Base-by-base conservation (phyloP, 1,140 invertebrate genomes). In the Conus ventricosus region DNA sequence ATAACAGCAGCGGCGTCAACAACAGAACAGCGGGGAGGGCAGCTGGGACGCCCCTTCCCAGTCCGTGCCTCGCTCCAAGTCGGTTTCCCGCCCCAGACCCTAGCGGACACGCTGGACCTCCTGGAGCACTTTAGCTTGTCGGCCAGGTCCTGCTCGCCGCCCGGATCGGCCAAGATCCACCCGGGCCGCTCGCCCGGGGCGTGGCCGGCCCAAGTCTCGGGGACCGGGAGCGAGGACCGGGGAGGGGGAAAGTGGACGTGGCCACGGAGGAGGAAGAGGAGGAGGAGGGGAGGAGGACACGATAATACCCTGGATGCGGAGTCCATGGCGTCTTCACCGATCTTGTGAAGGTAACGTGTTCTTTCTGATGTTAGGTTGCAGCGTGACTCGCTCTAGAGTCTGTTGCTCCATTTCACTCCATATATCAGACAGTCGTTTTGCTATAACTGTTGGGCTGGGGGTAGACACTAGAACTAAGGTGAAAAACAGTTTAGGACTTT, bases 281-380 rank as follows among this genome's bases (percentile, higher is more conserved):
- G 51, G 55, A 63, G 5, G 54, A 63, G 11, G 39, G 1, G 85
- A 86, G 15, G 85, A 86, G 3, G 85, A 87, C 54, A 75, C 4
- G 71, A 80, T 57, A 54, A 87, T 39, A 87, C 85, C 11, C 25
- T 87, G 85, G 85, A 87, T 71, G 85, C 85, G 10, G 67, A n/a
- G n/a, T 87, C 85, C n/a, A 51, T 75, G n/a, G 85, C 85, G 5
- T 87, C 85, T 15, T 87, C 11, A 87, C 85, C 1, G 85, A 87
- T 25, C 85, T 87, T 15, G 60, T 87, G 17, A 87, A 87, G 75
- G 82, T 84, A 67, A 55, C 39, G 39, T 39, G 39, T 0, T n/a
- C 3, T 39, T 39, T 39, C 39, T 39, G 0, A 39, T 39, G 39
- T 39, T 39, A 39, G 39, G 39, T 3, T 39, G 39, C 39, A 39